Conservation (phyloP, 2,888 invertebrate species). For the Erpobdella octoculata region DNA sequence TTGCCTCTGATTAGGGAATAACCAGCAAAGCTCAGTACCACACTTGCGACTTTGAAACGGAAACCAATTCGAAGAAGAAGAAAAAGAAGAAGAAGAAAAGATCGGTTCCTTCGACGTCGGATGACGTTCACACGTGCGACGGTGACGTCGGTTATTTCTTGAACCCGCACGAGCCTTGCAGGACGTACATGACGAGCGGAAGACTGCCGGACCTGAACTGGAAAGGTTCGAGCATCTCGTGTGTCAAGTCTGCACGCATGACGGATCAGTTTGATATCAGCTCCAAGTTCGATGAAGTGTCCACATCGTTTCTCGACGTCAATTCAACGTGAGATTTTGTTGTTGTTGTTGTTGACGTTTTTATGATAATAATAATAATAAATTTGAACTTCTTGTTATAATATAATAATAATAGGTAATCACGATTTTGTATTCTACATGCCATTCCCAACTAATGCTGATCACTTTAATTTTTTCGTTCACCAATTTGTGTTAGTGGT, state of each 20-base stretch:
- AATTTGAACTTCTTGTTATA: too few species aligned
- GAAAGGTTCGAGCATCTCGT: constrained; percentile 40
- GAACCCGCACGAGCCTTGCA: constrained; percentile 36
- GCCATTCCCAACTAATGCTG: too few species aligned
- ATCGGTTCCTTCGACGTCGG: background rate
- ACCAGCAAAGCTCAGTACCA: constrained; percentile 38
- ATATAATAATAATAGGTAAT: too few species aligned
- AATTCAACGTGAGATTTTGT: background rate
- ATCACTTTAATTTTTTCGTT: too few species aligned
- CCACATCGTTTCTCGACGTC: constrained; percentile 44
- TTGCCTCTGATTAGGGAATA: constrained; percentile 27
- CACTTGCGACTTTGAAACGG: constrained; percentile 29
- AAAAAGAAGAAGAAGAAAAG: constrained; percentile 36
- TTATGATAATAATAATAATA: background rate
- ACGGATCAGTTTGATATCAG: constrained; percentile 44
- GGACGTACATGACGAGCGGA: constrained; percentile 36
- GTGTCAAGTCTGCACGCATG: constrained; percentile 45
- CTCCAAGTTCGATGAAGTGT: constrained; percentile 41
- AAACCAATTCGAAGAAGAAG: constrained; percentile 1
- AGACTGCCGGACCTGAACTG: constrained; percentile 35
- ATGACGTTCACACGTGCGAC: constrained; percentile 33
- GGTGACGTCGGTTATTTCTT: constrained; percentile 38
- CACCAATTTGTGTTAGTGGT: too few species aligned
- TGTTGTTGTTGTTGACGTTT: background rate
- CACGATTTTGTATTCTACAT: too few species aligned